Percentiles rank a stretch among this genome's conserved stretches.
These are phyloP conservation scores for Drosophila biarmipes DNA, from an alignment of 1,140 invertebrate species.

Conservation along the genomic window DNA sequence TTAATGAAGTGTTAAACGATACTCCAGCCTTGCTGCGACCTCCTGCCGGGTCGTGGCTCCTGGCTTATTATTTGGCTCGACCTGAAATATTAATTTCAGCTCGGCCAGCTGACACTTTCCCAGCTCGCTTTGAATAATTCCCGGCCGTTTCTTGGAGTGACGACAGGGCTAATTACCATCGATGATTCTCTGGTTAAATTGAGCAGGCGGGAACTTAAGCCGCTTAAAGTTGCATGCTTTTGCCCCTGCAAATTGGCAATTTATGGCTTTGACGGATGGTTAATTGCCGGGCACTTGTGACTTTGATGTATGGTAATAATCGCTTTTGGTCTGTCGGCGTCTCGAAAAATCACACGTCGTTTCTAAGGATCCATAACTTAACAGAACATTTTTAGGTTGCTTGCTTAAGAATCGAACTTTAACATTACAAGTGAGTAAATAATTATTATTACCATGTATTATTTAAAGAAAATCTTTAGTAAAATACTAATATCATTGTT, in stretches of 20 bases:
- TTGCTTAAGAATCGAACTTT: neutral
- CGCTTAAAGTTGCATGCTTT: conserved; percentile 17
- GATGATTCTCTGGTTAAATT: conserved; percentile 23
- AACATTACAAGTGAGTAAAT: too few relatives aligned
- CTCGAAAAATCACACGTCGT: neutral
- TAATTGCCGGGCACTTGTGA: conserved; percentile 15
- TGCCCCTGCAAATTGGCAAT: neutral
- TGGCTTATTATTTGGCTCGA: conserved; percentile 30
- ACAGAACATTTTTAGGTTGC: neutral
- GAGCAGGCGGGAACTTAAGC: conserved; percentile 26
- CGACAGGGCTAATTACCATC: conserved; percentile 46
- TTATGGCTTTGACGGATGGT: conserved; percentile 18
- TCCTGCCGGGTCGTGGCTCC: neutral
- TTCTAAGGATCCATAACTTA: neutral
- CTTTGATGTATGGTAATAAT: conserved; percentile 35
- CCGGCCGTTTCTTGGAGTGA: conserved; percentile 24
- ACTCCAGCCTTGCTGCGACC: conserved; percentile 4
- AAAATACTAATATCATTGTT: too few relatives aligned
- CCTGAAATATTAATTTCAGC: conserved; percentile 52
- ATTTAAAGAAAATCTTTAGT: too few relatives aligned
- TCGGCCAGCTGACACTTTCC: conserved; percentile 45
- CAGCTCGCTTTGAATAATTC: conserved; percentile 40
- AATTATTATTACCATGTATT: too few relatives aligned
- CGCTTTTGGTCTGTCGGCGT: neutral
- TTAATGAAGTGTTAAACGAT: conserved; percentile 78